These are phyloP conservation scores for Gobio occitaniae DNA, from an alignment of 2,797 vertebrate genomes.

Conservation along the genomic window DNA sequence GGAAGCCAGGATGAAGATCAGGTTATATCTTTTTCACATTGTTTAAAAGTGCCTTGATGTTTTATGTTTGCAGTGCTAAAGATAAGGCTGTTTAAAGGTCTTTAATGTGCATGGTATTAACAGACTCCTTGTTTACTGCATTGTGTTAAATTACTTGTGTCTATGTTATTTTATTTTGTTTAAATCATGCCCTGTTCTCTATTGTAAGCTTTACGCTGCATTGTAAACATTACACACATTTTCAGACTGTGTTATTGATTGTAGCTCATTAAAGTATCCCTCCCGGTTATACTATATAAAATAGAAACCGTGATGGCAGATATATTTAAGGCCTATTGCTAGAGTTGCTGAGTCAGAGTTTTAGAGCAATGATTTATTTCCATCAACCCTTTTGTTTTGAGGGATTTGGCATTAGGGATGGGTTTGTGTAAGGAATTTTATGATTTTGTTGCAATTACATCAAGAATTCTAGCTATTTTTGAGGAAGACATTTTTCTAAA, in stretches of 20 bases:
- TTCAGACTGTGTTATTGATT: slow-evolving; percentile 28
- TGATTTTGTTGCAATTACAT: not conserved
- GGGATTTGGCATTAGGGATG: not conserved
- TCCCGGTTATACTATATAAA: not conserved
- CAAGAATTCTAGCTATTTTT: not conserved
- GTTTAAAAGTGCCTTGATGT: slow-evolving; percentile 23
- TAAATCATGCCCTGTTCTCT: not conserved
- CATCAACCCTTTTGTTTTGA: not conserved
- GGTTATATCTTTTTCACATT: slow-evolving; percentile 78
- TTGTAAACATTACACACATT: slow-evolving; percentile 30
- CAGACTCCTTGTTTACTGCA: not conserved
- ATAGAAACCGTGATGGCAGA: slow-evolving; percentile 13
- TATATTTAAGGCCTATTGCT: slow-evolving; percentile 2
- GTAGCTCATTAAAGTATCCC: slow-evolving; percentile 26
- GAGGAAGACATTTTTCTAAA: not conserved
- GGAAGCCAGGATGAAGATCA: slow-evolving; percentile 87
- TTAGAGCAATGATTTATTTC: not conserved
- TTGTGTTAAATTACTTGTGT: not conserved
- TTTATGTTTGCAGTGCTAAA: not conserved
- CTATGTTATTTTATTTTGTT: not conserved
- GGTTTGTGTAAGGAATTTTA: not conserved
- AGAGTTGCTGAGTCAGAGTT: slow-evolving; percentile 29
- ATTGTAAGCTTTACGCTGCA: not conserved
- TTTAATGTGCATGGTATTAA: slow-evolving; percentile 20
- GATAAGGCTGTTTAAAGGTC: not conserved